These are phyloP conservation scores for Panthera leo DNA, from an alignment of 2,113 vertebrate species.

Conservation along the genomic window DNA sequence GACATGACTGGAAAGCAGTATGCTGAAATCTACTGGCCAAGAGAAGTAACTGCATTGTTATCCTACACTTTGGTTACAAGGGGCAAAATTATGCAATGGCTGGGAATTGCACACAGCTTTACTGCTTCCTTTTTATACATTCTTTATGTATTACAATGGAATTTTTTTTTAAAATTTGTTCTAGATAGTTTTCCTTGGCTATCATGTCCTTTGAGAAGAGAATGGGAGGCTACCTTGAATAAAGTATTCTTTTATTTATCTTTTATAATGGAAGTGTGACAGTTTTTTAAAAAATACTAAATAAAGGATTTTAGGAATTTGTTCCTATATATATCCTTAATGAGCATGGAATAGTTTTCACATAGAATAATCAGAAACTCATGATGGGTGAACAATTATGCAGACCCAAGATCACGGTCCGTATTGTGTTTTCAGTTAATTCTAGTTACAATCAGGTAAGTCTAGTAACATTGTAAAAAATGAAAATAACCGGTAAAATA, in stretches of 20 bases:
- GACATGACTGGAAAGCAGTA: neutral
- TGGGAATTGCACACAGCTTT: neutral
- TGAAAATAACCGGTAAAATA: conserved; percentile 48
- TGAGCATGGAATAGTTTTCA: conserved; percentile 59
- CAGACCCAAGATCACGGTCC: conserved; percentile 30
- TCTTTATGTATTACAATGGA: neutral
- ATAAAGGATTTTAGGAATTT: conserved; percentile 29
- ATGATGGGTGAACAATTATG: conserved; percentile 48
- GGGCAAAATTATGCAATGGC: neutral
- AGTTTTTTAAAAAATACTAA: neutral
- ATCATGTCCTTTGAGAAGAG: neutral
- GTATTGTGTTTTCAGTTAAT: conserved; percentile 55
- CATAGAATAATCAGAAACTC: conserved; percentile 67
- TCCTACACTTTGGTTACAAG: neutral
- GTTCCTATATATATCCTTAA: neutral
- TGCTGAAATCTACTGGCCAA: neutral
- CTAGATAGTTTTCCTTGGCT: neutral
- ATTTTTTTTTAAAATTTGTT: neutral
- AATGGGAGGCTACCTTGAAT: neutral
- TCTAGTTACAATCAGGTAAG: conserved; percentile 46
- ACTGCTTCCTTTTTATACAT: neutral
- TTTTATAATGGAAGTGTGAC: conserved; percentile 34
- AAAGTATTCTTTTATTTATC: neutral
- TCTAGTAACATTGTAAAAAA: conserved; percentile 37
- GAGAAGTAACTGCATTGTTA: neutral